Evolutionary conservation across 2,797 vertebrate species (phyloP).

Genomic region (Syngnathus rostellatus): DNA sequence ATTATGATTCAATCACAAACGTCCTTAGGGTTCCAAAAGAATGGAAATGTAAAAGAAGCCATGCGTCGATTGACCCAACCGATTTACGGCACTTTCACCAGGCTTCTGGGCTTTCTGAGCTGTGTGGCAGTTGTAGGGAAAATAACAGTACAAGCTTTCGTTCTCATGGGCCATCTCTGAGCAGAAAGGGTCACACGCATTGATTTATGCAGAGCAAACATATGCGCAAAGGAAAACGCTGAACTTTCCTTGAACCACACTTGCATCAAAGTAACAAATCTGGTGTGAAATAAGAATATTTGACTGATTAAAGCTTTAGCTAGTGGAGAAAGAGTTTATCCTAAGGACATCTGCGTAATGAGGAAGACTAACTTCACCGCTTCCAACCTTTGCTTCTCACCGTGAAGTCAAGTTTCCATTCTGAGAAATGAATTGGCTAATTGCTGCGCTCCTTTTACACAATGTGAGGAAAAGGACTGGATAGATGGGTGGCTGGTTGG

Average conservation of each 20-base stretch:
- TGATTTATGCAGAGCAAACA: neutral
- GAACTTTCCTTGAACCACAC: conserved; percentile 18
- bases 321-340: conserved; percentile 12
- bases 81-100: neutral
- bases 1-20: neutral
- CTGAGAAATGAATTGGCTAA: conserved; percentile 20
- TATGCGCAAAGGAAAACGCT: conserved; percentile 3
- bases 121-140: too few relatives aligned
- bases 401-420: conserved; percentile 20
- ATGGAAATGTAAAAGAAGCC: neutral
- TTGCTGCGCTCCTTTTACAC: conserved; percentile 10
- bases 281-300: conserved; percentile 18
- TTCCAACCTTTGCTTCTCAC: conserved; percentile 10
- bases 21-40: neutral
- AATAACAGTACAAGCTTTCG: too few relatives aligned
- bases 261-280: conserved; percentile 14
- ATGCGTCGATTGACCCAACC: too few relatives aligned
- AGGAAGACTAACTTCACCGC: conserved; percentile 11
- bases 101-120: neutral
- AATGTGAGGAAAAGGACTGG: conserved; percentile 4
- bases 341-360: conserved; percentile 12
- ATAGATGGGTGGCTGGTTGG: too few relatives aligned
- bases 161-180: neutral
- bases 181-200: neutral
- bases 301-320: conserved; percentile 21